Percentiles rank a stretch among this genome's conserved stretches.
Conservation (phyloP, 2,113 vertebrate species). For the Cryptomyrus ogoouensis region DNA sequence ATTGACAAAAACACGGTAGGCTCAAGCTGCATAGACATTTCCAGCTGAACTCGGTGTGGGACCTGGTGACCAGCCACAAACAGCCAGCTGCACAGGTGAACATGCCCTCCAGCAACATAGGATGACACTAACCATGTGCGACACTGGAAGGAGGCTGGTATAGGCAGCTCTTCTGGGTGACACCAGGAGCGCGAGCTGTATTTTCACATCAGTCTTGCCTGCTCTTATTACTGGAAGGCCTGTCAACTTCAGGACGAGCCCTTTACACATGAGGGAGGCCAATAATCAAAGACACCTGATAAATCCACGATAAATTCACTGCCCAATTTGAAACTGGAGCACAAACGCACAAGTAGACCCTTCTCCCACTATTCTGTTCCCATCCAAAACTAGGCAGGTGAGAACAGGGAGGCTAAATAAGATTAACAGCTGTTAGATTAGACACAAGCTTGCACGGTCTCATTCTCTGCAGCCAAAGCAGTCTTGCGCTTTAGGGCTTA, state of each 20-base stretch:
- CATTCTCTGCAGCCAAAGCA: background rate
- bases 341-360: background rate
- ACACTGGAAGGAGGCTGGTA: background rate
- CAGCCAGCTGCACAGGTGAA: background rate
- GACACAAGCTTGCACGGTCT: slow-evolving; percentile 22
- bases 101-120: background rate
- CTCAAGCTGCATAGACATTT: background rate
- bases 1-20: background rate
- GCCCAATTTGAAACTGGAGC: background rate
- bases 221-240: background rate
- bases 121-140: background rate
- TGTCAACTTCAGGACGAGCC: background rate
- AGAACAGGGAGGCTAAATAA: slow-evolving; percentile 30
- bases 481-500: background rate
- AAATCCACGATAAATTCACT: background rate
- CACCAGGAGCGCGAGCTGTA: background rate
- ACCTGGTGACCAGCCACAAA: background rate
- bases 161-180: background rate
- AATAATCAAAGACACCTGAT: background rate
- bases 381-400: background rate
- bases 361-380: background rate
- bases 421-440: slow-evolving; percentile 21
- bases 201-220: background rate
- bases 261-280: background rate
- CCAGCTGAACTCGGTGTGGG: background rate